Evolutionary conservation across 2,888 invertebrate species (phyloP).

Genomic region (Hylaea fasciaria): DNA sequence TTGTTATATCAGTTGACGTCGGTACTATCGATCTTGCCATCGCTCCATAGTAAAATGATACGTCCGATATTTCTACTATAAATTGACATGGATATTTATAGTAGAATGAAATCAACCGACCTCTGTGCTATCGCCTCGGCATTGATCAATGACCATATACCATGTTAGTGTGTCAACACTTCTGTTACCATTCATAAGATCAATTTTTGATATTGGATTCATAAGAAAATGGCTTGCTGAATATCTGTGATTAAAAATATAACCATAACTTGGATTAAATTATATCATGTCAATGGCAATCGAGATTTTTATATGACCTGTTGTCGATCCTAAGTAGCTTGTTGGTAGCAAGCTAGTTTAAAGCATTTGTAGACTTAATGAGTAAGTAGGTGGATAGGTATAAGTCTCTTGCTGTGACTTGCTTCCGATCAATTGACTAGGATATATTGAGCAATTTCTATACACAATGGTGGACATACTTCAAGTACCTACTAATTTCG

Average conservation of each 20-base stretch:
- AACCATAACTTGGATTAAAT: neutral
- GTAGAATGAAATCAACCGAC: no score
- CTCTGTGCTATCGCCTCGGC: no score
- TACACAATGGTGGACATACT: neutral
- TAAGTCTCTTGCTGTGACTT: slow-evolving; percentile 43
- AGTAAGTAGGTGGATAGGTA: slow-evolving; percentile 68
- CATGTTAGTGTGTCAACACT: no score
- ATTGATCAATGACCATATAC: no score
- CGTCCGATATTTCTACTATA: no score
- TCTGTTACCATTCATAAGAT: no score
- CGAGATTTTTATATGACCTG: slow-evolving; percentile 5
- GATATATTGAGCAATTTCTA: slow-evolving; percentile 32
- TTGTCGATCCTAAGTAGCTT: slow-evolving; percentile 69
- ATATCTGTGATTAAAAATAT: neutral
- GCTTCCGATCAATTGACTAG: slow-evolving; percentile 41
- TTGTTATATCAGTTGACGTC: no score
- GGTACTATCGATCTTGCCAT: no score
- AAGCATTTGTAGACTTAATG: slow-evolving; percentile 82
- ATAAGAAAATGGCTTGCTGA: neutral
- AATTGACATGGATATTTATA: no score
- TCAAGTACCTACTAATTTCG: no score
- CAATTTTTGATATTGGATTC: no score
- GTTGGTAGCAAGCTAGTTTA: slow-evolving; percentile 79
- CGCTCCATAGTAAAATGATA: no score
- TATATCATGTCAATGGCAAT: neutral